A percentile compares a stretch with the other conserved stretches of the same genome.
phyloP scores from a whole-genome alignment of 2,113 vertebrate genomes.

The Thunnus thynnus region DNA sequence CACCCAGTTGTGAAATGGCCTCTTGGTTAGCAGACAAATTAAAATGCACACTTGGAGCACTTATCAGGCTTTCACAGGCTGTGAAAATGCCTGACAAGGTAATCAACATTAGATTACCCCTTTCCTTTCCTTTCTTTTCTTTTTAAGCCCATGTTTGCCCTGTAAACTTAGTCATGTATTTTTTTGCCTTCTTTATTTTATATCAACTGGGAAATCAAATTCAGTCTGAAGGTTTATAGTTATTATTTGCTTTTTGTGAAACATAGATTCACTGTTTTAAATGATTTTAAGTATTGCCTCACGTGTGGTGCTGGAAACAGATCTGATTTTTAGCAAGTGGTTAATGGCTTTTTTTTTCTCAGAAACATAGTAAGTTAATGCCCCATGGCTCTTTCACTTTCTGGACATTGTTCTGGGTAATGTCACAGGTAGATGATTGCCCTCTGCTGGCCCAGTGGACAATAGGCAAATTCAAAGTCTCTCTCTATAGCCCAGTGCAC shows the following conservation, averaged over 20 bases:
- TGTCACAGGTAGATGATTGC: constrained; percentile 65
- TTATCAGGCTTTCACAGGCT: constrained; percentile 47
- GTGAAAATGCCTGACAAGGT: constrained; percentile 1
- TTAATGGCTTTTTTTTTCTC: constrained; percentile 13
- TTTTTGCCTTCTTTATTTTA: neutral
- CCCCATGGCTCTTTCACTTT: constrained; percentile 42
- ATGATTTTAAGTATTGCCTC: neutral
- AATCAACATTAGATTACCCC: neutral
- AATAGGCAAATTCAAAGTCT: constrained; percentile 27
- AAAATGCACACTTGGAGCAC: constrained; percentile 60
- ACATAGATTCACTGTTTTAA: neutral
- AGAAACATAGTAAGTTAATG: constrained; percentile 41
- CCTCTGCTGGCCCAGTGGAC: constrained; percentile 72
- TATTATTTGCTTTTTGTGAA: neutral
- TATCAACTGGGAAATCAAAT: neutral
- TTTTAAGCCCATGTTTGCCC: neutral
- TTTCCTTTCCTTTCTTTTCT: neutral
- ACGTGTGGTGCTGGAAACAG: neutral
- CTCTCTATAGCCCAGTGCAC: neutral
- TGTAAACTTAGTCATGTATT: neutral
- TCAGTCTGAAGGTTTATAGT: neutral
- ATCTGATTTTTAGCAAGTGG: constrained; percentile 25
- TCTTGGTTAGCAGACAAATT: constrained; percentile 69
- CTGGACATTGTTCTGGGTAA: constrained; percentile 44
- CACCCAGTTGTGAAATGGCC: constrained; percentile 75